Evolutionary conservation across 2,888 invertebrate species (phyloP), one percentile per base, ranked within the genome.

Genomic region (Tupiocoris notatus): DNA sequence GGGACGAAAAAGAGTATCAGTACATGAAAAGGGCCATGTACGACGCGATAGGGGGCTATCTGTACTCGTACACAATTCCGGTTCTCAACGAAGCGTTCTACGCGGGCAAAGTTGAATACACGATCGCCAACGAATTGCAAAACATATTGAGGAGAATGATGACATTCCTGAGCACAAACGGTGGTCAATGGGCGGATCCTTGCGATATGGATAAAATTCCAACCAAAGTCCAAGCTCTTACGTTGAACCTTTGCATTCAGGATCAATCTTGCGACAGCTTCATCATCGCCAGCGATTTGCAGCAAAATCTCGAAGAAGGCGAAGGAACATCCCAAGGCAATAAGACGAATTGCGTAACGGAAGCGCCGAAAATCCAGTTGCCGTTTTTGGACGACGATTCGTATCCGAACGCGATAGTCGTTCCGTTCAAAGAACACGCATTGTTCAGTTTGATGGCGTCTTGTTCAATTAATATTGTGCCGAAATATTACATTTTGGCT

Each of bases 301-400:
- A 61, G 23, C 54, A 57, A 3, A 59, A 70, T 20, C 22, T 70
- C 21, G 70, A 70, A 59, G 70, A 70, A 24, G 70, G 70, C 3
- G 70, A 70, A 70, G 70, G 70, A 2, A 73, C 73, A 1, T 18
- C 20, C 3, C 21, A 20, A 16, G 73, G 73, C 2, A 63, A 73
- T n/a, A 62, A 62, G 22, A 61, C 73, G 7, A 54, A 20, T 12
- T 73, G 73, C 20, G 21, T 25, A 3, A 24, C 73, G 7, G 73
- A 73, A 73, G 20, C 73, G 16, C 65, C 78, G 1, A 79, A 79
- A 73, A 80, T 80, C n/a, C 77, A 75, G 20, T 68, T 80, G 22
- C 80, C 80, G 1, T 80, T 78, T 58, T 63, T 80, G 56, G 80
- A 80, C 56, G 80, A 80, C 59, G 78, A 80, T 17, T n/a, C 65